Conservation (phyloP, 2,797 vertebrate genomes). For the Morus bassanus region DNA sequence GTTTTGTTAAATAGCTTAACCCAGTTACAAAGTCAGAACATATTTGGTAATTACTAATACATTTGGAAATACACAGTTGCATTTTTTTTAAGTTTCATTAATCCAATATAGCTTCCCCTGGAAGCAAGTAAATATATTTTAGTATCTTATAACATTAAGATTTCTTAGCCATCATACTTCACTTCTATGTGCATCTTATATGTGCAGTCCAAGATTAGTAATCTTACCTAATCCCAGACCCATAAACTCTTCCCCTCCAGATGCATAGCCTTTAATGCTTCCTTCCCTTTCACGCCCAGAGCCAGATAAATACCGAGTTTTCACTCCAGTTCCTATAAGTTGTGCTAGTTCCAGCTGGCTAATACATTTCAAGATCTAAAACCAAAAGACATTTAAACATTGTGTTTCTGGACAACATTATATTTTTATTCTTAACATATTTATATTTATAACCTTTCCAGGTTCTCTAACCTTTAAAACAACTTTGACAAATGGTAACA, state of each 20-base stretch:
- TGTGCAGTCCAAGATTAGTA: not conserved
- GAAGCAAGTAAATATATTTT: not conserved
- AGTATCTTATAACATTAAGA: not conserved
- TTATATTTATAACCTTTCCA: not conserved
- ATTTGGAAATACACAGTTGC: not conserved
- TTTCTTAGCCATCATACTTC: not conserved
- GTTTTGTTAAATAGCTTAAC: not conserved
- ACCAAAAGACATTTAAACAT: not conserved
- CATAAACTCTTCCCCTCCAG: constrained; percentile 94
- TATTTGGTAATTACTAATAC: not conserved
- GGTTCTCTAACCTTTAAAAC: not conserved
- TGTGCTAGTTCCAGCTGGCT: constrained; percentile 96
- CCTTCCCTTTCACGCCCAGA: constrained; percentile 88
- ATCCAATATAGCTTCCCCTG: not conserved
- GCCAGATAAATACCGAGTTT: constrained; percentile 93
- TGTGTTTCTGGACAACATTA: not conserved
- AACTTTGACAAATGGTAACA: not conserved
- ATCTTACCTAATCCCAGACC: constrained; percentile 88
- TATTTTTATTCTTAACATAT: not conserved
- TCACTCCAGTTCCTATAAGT: constrained; percentile 94
- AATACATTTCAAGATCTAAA: constrained; percentile 93
- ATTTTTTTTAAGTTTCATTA: not conserved
- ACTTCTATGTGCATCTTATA: not conserved
- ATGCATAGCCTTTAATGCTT: constrained; percentile 82
- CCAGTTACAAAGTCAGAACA: not conserved